Evolutionary conservation across 2,113 vertebrate species (phyloP).

Genomic region (Gasterosteus aculeatus): DNA sequence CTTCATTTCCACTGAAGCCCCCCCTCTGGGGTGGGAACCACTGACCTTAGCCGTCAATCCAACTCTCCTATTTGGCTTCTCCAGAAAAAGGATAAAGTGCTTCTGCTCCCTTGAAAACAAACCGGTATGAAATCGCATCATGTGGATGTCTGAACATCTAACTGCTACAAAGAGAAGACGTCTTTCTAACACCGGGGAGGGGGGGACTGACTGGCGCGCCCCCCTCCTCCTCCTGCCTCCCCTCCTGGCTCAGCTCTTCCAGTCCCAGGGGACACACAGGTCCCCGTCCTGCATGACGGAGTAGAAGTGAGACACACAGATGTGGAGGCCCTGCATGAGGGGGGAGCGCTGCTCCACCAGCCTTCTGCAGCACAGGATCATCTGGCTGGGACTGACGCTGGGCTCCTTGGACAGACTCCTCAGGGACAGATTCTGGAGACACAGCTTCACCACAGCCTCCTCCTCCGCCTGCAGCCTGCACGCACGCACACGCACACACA

Average conservation of each 20-base stretch:
- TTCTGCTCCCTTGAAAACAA: neutral
- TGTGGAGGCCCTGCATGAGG: conserved; percentile 85
- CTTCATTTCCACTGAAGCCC: too few species aligned
- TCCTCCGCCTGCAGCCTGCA: conserved; percentile 88
- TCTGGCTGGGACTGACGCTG: conserved; percentile 88
- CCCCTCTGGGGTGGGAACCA: neutral
- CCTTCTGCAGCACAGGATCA: conserved; percentile 88
- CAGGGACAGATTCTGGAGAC: conserved; percentile 83
- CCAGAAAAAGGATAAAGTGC: conserved; percentile 20
- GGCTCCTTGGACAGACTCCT: conserved; percentile 89
- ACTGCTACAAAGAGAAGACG: neutral
- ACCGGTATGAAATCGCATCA: neutral
- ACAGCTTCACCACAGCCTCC: conserved; percentile 78
- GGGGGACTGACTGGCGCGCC: neutral
- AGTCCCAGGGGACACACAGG: conserved; percentile 96
- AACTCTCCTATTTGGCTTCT: neutral
- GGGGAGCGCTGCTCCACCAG: conserved; percentile 84
- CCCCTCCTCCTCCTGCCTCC: too few species aligned
- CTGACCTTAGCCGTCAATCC: neutral
- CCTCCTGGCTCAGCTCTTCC: conserved; percentile 82
- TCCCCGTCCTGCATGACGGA: conserved; percentile 96
- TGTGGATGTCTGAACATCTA: neutral
- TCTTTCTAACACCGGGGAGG: neutral
- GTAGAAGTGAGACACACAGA: conserved; percentile 92
- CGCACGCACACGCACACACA: neutral